Evolutionary conservation across 1,140 invertebrate species (phyloP).

Genomic region (Uloborus diversus): DNA sequence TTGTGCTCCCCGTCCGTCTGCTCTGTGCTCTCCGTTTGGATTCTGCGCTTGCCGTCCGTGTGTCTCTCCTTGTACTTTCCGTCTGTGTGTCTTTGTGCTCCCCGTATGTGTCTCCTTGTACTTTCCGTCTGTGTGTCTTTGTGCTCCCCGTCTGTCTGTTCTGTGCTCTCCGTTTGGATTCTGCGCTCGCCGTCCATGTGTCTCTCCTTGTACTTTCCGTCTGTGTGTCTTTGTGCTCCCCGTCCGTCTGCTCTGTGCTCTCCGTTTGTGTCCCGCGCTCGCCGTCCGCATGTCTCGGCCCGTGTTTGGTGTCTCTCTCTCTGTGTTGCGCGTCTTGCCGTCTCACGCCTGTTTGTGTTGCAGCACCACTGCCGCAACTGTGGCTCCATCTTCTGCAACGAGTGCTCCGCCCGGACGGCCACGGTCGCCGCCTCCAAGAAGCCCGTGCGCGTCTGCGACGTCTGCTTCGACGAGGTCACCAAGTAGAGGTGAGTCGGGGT

Average conservation of each 20-base stretch:
- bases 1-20: neutral
- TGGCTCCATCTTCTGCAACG: conserved; percentile 74
- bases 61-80: too few relatives aligned
- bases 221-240: neutral
- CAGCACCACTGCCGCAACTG: conserved; percentile 73
- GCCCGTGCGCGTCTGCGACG: conserved; percentile 74
- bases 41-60: neutral
- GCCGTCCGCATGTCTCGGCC: too few relatives aligned
- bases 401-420: conserved; percentile 72
- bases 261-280: neutral
- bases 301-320: too few relatives aligned
- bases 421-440: conserved; percentile 74
- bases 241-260: neutral
- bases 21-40: neutral
- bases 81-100: too few relatives aligned
- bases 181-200: too few relatives aligned
- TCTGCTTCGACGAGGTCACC: conserved; percentile 70
- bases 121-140: too few relatives aligned
- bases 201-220: too few relatives aligned
- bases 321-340: too few relatives aligned
- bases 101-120: too few relatives aligned
- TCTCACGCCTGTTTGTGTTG: neutral
- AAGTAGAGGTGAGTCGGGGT: too few relatives aligned
- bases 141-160: too few relatives aligned
- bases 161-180: too few relatives aligned